Evolutionary conservation across 1,140 invertebrate genomes (phyloP).

Genomic region (Whitmania pigra): DNA sequence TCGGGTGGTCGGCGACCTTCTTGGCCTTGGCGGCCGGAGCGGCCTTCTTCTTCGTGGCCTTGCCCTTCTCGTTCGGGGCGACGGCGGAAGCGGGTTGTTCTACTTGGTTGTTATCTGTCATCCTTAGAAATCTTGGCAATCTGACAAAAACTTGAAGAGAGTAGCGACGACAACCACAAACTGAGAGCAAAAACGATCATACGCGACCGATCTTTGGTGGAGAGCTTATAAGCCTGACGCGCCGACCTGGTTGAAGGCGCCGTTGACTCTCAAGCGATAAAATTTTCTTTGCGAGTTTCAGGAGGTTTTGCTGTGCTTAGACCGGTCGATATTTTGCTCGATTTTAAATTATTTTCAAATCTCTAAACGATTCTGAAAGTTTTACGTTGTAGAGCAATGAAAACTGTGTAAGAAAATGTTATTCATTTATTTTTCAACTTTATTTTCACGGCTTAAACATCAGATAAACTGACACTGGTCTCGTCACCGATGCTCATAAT

Average conservation of each 20-base stretch:
- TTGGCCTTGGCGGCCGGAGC: slow-evolving; percentile 24
- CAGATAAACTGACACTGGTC: not conserved
- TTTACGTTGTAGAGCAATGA: not conserved
- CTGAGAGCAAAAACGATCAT: not conserved
- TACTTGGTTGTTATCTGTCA: slow-evolving; percentile 8
- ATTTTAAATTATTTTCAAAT: not conserved
- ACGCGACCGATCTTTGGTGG: not conserved
- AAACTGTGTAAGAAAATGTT: not conserved
- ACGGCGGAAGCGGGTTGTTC: slow-evolving; percentile 25
- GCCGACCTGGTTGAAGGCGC: slow-evolving; percentile 8
- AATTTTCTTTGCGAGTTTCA: not conserved
- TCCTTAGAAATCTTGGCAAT: not conserved
- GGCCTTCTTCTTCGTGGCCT: slow-evolving; percentile 26
- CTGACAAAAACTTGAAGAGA: not conserved
- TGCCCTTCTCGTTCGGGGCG: slow-evolving; percentile 23
- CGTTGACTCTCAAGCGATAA: not conserved
- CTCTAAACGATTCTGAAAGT: not conserved
- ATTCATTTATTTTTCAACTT: not conserved
- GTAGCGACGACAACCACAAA: not conserved
- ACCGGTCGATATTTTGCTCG: not conserved
- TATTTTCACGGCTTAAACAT: not conserved
- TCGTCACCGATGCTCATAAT: not conserved
- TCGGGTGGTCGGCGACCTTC: slow-evolving; percentile 31
- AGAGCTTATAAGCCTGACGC: not conserved
- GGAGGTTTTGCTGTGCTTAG: slow-evolving; percentile 1